Base-by-base conservation (phyloP, 2,888 invertebrate genomes). In the Thymelicus lineola region DNA sequence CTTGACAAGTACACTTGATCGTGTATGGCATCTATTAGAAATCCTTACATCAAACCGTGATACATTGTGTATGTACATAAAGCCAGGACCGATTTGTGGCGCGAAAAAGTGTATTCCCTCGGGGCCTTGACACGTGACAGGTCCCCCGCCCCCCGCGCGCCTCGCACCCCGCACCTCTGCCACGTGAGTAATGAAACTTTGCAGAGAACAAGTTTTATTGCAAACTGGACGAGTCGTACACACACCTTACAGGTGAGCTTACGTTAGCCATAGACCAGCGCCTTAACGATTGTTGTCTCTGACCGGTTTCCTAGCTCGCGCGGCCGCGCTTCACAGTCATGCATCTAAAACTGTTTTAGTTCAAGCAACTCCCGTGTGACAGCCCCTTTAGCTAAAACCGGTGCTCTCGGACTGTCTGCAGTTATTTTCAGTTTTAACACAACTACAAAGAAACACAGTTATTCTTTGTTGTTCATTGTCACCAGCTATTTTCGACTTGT, bases 281-380 rank as follows among this genome's bases (percentile, higher is more conserved):
- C 36, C 36, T 36, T 6, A 36, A 7, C 7, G 9, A 7, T 48
- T 15, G 48, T n/a, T n/a, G 48, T 15, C 48, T 50, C 48, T 50
- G 48, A 15, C 7, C 15, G 2, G 15, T 7, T 50, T 50, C 15
- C 15, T 50, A 2, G 7, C 7, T 50, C 48, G 15, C 15, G 48
- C 17, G 48, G 15, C 7, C 15, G 48, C 1, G 15, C 48, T 50
- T 50, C 15, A 50, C 17, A 1, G 15, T 17, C 17, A 17, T 50
- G 45, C 35, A 45, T 20, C 20, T 60, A 45, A 60, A 60, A 45
- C 60, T 60, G 45, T 60, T 42, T 60, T 14, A 60, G 45, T 53
- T 45, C 14, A 64, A 64, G 65, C 55, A 57, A 55, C 65, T 64
- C 64, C 64, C 20, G 15, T 15, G 20, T 65, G 65, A 65, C 65